Evolutionary conservation across 2,113 vertebrate genomes (phyloP).

Genomic region (Phyllostomus discolor): DNA sequence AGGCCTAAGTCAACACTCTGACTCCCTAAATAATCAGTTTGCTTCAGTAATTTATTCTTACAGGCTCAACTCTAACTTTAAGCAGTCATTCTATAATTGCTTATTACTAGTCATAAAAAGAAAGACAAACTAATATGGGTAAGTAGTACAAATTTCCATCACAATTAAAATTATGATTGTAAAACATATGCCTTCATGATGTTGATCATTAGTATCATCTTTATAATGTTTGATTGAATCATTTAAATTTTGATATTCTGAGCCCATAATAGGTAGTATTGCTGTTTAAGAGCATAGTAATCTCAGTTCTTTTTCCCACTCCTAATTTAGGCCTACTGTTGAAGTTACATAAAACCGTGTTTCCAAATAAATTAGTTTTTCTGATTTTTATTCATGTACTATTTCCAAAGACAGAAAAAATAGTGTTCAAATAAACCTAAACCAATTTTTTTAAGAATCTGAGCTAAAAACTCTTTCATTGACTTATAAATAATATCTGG

Average conservation of each 20-base stretch:
- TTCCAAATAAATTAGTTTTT: not conserved
- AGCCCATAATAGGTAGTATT: not conserved
- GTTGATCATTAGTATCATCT: not conserved
- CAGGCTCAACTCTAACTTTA: not conserved
- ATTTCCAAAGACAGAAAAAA: not conserved
- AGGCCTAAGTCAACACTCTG: not conserved
- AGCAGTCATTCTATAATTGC: not conserved
- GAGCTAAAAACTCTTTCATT: not conserved
- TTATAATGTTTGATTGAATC: not conserved
- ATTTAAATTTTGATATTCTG: not conserved
- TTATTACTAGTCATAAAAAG: not conserved
- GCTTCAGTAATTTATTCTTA: not conserved
- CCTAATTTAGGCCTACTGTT: not conserved
- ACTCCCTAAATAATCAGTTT: not conserved
- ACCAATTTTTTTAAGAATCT: not conserved
- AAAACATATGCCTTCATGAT: not conserved
- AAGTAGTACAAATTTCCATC: not conserved
- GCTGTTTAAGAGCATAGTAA: not conserved
- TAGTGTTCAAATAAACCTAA: not conserved
- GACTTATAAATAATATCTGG: not conserved
- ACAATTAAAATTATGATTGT: not conserved
- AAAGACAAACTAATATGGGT: not conserved
- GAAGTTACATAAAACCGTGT: not conserved
- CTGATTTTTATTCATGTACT: not conserved
- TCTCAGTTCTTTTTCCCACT: not conserved